Percentiles rank a stretch among this genome's conserved stretches.
Evolutionary conservation across 2,888 invertebrate genomes (phyloP).

Genomic region (Zeuzera pyrina): DNA sequence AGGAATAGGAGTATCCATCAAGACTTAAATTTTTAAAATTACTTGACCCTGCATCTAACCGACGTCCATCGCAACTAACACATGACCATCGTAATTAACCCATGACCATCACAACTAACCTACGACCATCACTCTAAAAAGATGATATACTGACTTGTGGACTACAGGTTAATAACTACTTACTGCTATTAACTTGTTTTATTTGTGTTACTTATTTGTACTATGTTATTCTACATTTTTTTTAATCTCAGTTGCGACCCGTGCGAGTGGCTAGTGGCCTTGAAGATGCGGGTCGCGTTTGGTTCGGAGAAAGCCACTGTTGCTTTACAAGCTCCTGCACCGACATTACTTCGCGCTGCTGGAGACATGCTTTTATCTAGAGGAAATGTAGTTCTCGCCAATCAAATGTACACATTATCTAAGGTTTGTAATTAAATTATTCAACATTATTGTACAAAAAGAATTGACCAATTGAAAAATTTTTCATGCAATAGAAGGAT

Average conservation of each 20-base stretch:
- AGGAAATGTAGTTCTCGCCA: conserved; percentile 82
- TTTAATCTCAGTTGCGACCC: conserved; percentile 38
- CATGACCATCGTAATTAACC: too few species aligned
- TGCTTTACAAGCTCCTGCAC: conserved; percentile 63
- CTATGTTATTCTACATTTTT: too few species aligned
- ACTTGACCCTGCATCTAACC: too few species aligned
- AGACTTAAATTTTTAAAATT: too few species aligned
- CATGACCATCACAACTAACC: too few species aligned
- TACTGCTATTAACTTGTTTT: not conserved
- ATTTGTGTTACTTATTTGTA: not conserved
- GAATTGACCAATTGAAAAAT: too few species aligned
- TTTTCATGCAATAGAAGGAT: too few species aligned
- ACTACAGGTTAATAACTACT: not conserved
- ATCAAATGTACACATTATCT: conserved; percentile 85
- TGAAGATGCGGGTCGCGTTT: conserved; percentile 49
- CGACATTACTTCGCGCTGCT: conserved; percentile 81
- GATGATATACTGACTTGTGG: too few species aligned
- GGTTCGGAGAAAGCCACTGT: conserved; percentile 56
- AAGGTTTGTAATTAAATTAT: conserved; percentile 75
- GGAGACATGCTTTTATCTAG: conserved; percentile 86
- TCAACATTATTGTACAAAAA: too few species aligned
- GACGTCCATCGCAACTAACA: too few species aligned
- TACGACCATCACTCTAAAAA: too few species aligned
- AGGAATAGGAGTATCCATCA: too few species aligned
- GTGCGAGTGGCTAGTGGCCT: conserved; percentile 60